Base-by-base conservation (phyloP, 2,888 invertebrate species). In the Epirrhoe alternata region DNA sequence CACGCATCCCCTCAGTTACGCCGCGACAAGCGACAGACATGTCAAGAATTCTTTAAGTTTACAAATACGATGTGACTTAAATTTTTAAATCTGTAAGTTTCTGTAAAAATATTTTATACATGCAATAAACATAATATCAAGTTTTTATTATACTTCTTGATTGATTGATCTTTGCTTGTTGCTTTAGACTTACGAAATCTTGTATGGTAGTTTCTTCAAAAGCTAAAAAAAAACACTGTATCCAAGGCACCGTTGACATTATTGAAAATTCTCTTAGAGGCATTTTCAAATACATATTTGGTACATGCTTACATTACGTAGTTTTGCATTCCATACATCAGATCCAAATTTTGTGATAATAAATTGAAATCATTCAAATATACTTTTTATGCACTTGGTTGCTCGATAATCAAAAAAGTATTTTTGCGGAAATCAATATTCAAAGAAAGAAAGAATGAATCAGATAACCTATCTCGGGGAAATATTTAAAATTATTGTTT, bases 11-110 rank as follows among this genome's bases (percentile, higher is more conserved):
- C 72, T 78, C 71, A 79, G 83, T 79, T 83, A 75, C 74, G 77
- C 78, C 75, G 78, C 80, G 74, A 77, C 74, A 75, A 75, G 77
- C 78, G 77, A 6, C 77, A 79, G 75, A 83, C 86, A 84, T 76
- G 86, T 69, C 67, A 69, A 70, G 85, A 88, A 88, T 89, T 84
- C 83, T 74, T 82, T 77, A 82, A 76, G 74, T 76, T 66, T 66
- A 59, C 71, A 73, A 73, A 76, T 69, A 69, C 57, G 60, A 62
- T 17, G 35, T 64, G 59, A 42, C 52, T 68, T 52, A 24, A 67
- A 63, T 38, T 45, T 1, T 1, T 17, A 56, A 45, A 38, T 2
- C 45, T 45, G 30, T 24, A 35, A 63, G 55, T 51, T 61, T 51
- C 8, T 51, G 6, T 16, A 16, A 56, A 56, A 57, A 57, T 12